Conservation (phyloP, 2,113 vertebrate species). For the Elgaria multicarinata region DNA sequence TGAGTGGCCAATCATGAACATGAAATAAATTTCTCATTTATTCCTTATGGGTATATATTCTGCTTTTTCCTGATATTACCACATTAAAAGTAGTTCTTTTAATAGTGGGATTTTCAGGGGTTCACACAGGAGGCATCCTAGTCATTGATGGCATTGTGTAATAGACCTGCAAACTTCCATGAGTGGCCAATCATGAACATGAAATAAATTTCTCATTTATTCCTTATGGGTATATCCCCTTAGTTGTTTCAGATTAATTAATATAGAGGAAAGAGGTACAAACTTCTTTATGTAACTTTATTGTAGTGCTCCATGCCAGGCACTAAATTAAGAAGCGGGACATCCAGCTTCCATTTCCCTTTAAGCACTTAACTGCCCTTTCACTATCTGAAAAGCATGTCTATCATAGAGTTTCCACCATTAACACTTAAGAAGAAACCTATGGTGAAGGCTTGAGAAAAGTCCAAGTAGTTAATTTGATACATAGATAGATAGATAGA, state of each 20-base stretch:
- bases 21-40: too few species aligned
- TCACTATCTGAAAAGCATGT: not conserved
- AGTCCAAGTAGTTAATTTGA: not conserved
- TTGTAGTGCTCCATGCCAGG: not conserved
- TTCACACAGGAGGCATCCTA: too few species aligned
- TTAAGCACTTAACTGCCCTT: not conserved
- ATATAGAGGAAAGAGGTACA: not conserved
- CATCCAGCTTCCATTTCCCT: not conserved
- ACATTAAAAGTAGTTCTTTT: too few species aligned
- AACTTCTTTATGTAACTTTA: not conserved
- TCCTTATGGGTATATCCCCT: not conserved
- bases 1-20: too few species aligned
- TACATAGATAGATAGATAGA: not conserved
- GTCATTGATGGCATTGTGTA: too few species aligned
- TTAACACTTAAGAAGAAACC: not conserved
- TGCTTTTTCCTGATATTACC: too few species aligned
- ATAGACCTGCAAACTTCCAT: too few species aligned
- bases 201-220: too few species aligned
- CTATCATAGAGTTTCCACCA: not conserved
- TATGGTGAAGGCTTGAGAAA: not conserved
- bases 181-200: too few species aligned
- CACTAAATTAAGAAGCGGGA: not conserved
- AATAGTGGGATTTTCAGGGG: too few species aligned
- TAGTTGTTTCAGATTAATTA: slow-evolving; percentile 1
- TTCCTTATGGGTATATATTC: too few species aligned